These are phyloP conservation scores for Lasioglossum villosulum DNA, from an alignment of 2,888 invertebrate species.

Conservation along the genomic window DNA sequence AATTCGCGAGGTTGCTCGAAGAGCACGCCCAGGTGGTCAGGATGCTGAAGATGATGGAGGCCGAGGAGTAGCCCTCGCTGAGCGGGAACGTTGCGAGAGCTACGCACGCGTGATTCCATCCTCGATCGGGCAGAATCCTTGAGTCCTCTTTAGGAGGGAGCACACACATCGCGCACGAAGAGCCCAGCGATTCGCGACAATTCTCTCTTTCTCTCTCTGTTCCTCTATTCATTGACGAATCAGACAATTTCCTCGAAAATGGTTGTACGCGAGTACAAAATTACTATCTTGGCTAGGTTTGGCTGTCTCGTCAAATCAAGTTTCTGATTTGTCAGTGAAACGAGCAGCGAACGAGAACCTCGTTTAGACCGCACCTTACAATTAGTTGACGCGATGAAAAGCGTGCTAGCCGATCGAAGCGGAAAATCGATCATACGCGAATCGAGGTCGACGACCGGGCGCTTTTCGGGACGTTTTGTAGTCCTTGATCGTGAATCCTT, in stretches of 20 bases:
- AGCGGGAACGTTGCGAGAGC: slow-evolving; percentile 72
- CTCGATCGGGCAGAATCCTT: slow-evolving; percentile 31
- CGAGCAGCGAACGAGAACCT: not conserved
- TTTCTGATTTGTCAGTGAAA: not conserved
- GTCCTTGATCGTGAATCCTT: not conserved
- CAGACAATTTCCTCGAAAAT: not conserved
- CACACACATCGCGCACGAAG: not conserved
- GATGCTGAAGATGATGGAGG: slow-evolving; percentile 84
- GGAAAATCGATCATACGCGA: not conserved
- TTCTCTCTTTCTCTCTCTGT: not conserved
- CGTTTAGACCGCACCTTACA: not conserved
- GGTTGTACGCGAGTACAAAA: not conserved
- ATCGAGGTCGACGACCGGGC: not conserved
- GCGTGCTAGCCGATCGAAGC: not conserved
- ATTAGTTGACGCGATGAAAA: not conserved
- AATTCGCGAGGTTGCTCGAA: slow-evolving; percentile 83
- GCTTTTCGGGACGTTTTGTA: not conserved
- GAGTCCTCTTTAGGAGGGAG: slow-evolving; percentile 33
- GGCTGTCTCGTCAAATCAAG: not conserved
- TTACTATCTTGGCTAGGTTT: not conserved
- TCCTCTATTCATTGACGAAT: slow-evolving; percentile 3
- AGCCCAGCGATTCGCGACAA: slow-evolving; percentile 6
- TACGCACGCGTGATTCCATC: slow-evolving; percentile 77
- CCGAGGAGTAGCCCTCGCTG: slow-evolving; percentile 75
- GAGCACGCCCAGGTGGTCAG: slow-evolving; percentile 84